A percentile compares a stretch with the other conserved stretches of the same genome.
These are phyloP conservation scores for Nylanderia fulva DNA, from an alignment of 1,140 invertebrate genomes.

Conservation along the genomic window DNA sequence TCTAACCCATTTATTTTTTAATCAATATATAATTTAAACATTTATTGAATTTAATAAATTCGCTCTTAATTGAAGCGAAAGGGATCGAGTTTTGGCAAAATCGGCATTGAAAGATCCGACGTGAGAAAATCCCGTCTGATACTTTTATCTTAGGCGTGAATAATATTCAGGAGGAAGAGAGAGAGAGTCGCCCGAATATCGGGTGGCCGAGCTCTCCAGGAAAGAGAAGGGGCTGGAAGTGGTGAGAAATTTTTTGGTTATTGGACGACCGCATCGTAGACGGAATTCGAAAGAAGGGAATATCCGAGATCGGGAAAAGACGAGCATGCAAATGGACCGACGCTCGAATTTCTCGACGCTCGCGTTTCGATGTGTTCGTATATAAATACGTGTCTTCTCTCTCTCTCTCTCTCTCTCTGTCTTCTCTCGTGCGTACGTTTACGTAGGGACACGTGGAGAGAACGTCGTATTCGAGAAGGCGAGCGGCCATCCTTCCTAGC, in stretches of 20 bases:
- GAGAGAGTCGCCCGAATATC: slow-evolving; percentile 23
- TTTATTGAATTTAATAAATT: no score
- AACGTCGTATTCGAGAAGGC: slow-evolving; percentile 69
- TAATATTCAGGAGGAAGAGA: no score
- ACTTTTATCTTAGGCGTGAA: slow-evolving; percentile 46
- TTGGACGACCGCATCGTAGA: slow-evolving; percentile 66
- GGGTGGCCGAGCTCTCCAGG: not conserved
- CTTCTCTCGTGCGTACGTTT: slow-evolving; percentile 67
- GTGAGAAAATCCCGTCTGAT: not conserved
- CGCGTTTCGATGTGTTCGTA: slow-evolving; percentile 65
- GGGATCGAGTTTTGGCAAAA: slow-evolving; percentile 16
- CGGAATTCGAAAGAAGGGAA: slow-evolving; percentile 70
- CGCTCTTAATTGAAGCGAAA: slow-evolving; percentile 27
- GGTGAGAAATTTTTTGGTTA: slow-evolving; percentile 68
- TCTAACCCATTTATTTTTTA: no score
- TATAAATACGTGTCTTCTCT: slow-evolving; percentile 56
- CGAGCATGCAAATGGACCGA: slow-evolving; percentile 78
- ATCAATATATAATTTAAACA: no score
- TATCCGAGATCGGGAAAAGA: slow-evolving; percentile 72
- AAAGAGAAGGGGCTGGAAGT: not conserved
- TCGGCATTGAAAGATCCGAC: not conserved
- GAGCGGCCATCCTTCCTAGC: slow-evolving; percentile 72
- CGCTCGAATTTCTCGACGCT: slow-evolving; percentile 74
- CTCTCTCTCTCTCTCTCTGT: not conserved
- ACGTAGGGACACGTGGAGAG: slow-evolving; percentile 66